A percentile compares a stretch with the other conserved stretches of the same genome.
phyloP scores from a whole-genome alignment of 2,113 vertebrate genomes.

The Lycaon pictus region DNA sequence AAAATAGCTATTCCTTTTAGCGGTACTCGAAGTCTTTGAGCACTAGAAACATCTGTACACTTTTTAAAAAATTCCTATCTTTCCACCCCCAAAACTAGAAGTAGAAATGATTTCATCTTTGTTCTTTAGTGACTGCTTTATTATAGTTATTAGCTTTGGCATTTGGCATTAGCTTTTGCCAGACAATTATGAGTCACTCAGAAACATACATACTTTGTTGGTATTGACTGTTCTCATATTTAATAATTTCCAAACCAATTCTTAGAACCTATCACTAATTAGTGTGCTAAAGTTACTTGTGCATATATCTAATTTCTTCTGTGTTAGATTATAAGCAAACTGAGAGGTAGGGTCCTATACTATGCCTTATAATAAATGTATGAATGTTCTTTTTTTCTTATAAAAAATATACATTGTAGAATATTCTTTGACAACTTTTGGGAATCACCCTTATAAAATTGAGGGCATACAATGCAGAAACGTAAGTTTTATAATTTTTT shows the following conservation, averaged over 20 bases:
- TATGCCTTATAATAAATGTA: neutral
- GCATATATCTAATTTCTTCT: neutral
- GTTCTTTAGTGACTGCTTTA: neutral
- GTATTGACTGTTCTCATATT: neutral
- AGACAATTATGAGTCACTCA: neutral
- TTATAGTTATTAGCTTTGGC: neutral
- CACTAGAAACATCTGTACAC: neutral
- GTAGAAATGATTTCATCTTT: conserved; percentile 21
- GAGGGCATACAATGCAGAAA: neutral
- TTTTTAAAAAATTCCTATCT: neutral
- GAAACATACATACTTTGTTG: neutral
- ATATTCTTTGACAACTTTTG: neutral
- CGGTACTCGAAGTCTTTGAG: neutral
- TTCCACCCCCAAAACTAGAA: neutral
- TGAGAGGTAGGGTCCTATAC: neutral
- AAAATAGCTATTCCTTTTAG: neutral
- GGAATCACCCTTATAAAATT: neutral
- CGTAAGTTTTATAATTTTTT: neutral
- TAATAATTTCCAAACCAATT: neutral
- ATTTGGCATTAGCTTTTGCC: neutral
- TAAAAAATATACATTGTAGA: neutral
- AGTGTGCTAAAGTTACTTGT: neutral
- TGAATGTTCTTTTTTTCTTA: neutral
- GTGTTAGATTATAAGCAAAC: neutral
- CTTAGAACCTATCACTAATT: neutral